A percentile compares a stretch with the other conserved stretches of the same genome.
Evolutionary conservation across 1,140 invertebrate species (phyloP).

Genomic region (Scaptomyza pallida): DNA sequence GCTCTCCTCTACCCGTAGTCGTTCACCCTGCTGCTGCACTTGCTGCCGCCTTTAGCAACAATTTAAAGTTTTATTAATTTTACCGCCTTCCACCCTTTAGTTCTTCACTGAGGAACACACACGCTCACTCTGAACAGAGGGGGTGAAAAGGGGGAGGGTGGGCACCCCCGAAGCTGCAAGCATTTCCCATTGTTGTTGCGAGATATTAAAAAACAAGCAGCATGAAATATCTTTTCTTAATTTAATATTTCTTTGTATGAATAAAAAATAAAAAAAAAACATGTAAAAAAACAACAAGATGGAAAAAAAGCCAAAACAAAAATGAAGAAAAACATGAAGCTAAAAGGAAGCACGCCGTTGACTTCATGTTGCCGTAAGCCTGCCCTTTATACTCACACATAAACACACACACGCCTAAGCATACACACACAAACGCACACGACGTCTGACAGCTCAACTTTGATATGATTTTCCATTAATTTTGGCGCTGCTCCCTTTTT

Average conservation of each 20-base stretch:
- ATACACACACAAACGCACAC: background rate
- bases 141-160: background rate
- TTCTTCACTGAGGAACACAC: conserved; percentile 14
- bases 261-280: too few species aligned
- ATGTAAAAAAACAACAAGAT: conserved; percentile 11
- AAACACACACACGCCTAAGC: background rate
- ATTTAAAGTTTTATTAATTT: conserved; percentile 83
- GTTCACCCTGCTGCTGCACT: conserved; percentile 10
- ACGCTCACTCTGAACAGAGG: background rate
- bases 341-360: conserved; percentile 49
- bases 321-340: conserved; percentile 36
- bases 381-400: conserved; percentile 6
- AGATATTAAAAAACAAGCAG: conserved; percentile 77
- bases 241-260: conserved; percentile 73
- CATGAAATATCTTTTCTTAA: conserved; percentile 70
- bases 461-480: conserved; percentile 71
- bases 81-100: conserved; percentile 29
- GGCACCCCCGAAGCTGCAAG: conserved; percentile 4
- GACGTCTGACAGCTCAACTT: conserved; percentile 43
- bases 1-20: too few species aligned
- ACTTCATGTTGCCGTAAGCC: conserved; percentile 47
- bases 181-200: conserved; percentile 62
- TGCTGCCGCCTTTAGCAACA: conserved; percentile 59
- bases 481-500: conserved; percentile 33
- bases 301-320: conserved; percentile 27